Conservation (phyloP, 2,797 vertebrate species). For the Staurois parvus region DNA sequence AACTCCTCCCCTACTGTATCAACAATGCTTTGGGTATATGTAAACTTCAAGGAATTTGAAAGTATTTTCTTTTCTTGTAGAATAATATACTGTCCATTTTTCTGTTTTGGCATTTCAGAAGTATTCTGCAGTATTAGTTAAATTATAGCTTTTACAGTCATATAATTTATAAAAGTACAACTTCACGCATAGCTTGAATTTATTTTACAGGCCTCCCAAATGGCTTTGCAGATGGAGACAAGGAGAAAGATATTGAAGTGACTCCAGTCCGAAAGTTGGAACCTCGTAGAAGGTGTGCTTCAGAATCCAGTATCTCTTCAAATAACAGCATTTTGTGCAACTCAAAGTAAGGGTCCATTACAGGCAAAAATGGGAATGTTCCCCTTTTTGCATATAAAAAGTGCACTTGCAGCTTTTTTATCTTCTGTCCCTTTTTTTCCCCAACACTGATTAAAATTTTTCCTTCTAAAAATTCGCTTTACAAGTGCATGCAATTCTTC, state of each 20-base stretch:
- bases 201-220: constrained; percentile 85
- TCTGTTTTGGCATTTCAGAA: no score
- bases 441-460: neutral
- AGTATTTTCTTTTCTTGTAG: no score
- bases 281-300: constrained; percentile 91
- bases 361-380: neutral
- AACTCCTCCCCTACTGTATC: no score
- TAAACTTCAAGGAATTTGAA: no score
- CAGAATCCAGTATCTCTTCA: constrained; percentile 95
- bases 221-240: constrained; percentile 83
- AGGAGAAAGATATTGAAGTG: constrained; percentile 76
- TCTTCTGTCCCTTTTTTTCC: neutral
- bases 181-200: neutral
- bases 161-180: no score
- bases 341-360: constrained; percentile 79
- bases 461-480: neutral
- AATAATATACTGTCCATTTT: no score
- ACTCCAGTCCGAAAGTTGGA: constrained; percentile 80
- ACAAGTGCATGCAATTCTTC: neutral
- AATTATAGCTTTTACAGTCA: no score
- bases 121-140: no score
- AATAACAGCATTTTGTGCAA: constrained; percentile 89
- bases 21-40: no score
- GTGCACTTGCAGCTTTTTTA: neutral
- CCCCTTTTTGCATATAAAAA: neutral